Percentiles rank a stretch among this genome's conserved stretches.
Conservation (phyloP, 2,113 vertebrate genomes). For the Syngnathus typhle region DNA sequence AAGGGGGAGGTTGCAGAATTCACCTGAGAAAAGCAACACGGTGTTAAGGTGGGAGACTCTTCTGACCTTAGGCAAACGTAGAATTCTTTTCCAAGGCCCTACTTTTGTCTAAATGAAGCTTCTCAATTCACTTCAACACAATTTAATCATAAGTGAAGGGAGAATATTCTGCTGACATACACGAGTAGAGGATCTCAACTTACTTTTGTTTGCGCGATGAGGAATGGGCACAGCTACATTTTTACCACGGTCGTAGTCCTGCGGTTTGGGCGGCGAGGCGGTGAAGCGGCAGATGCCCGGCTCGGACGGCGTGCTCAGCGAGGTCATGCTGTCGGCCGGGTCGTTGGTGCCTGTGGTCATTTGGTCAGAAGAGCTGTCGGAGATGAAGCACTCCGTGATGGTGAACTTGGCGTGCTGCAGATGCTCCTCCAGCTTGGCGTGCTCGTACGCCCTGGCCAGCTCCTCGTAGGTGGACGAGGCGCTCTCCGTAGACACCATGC, state of each 20-base stretch:
- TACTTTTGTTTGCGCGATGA: slow-evolving; percentile 91
- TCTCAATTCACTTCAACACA: neutral
- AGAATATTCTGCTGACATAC: no score
- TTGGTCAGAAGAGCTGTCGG: slow-evolving; percentile 92
- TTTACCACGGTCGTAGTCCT: slow-evolving; percentile 83
- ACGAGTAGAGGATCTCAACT: slow-evolving; percentile 24
- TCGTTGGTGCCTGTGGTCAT: slow-evolving; percentile 95
- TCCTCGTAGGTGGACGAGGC: slow-evolving; percentile 95
- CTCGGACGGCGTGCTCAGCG: slow-evolving; percentile 75
- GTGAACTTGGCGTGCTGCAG: slow-evolving; percentile 94
- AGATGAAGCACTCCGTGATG: slow-evolving; percentile 97
- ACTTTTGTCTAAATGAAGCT: neutral
- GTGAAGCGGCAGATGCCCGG: slow-evolving; percentile 71
- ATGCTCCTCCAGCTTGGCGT: slow-evolving; percentile 94
- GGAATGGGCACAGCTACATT: slow-evolving; percentile 95
- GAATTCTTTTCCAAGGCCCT: no score
- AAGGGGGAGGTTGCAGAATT: slow-evolving; percentile 97
- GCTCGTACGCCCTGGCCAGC: slow-evolving; percentile 90
- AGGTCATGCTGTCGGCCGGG: slow-evolving; percentile 93
- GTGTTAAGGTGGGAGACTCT: no score
- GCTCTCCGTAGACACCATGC: slow-evolving; percentile 97
- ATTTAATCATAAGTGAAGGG: no score
- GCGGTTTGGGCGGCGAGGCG: slow-evolving; percentile 68
- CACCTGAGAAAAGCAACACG: slow-evolving; percentile 68
- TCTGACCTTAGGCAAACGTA: no score